Evolutionary conservation across 2,113 vertebrate genomes (phyloP).

Genomic region (Xiphophorus couchianus): DNA sequence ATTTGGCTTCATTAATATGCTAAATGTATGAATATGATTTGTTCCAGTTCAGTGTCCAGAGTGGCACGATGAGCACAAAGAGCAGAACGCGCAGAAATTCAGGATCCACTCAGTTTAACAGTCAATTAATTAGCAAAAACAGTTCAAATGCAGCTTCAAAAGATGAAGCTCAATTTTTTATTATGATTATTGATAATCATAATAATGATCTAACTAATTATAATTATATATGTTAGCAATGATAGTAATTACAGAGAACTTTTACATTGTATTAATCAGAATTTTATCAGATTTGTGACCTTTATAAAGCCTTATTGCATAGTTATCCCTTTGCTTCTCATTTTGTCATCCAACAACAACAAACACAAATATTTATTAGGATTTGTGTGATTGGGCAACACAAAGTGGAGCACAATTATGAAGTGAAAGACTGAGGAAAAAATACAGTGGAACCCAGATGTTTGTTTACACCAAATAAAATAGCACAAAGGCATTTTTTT

Average conservation of each 20-base stretch:
- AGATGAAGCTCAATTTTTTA: neutral
- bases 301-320: neutral
- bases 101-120: conserved; percentile 64
- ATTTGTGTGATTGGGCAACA: no score
- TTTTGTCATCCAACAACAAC: no score
- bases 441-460: no score
- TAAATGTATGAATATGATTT: conserved; percentile 74
- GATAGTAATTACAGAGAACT: no score
- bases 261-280: neutral
- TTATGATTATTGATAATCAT: no score
- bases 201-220: no score
- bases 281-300: neutral
- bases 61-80: conserved; percentile 55
- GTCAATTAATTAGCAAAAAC: conserved; percentile 54
- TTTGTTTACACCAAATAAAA: no score
- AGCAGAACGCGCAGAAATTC: conserved; percentile 57
- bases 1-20: conserved; percentile 77
- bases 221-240: no score
- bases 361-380: no score
- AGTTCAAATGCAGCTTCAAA: conserved; percentile 52
- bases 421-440: no score
- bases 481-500: no score
- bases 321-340: neutral
- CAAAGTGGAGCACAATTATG: no score
- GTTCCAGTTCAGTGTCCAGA: conserved; percentile 68